Conservation (phyloP, 1,140 invertebrate genomes). For the Rhopalosiphum padi region DNA sequence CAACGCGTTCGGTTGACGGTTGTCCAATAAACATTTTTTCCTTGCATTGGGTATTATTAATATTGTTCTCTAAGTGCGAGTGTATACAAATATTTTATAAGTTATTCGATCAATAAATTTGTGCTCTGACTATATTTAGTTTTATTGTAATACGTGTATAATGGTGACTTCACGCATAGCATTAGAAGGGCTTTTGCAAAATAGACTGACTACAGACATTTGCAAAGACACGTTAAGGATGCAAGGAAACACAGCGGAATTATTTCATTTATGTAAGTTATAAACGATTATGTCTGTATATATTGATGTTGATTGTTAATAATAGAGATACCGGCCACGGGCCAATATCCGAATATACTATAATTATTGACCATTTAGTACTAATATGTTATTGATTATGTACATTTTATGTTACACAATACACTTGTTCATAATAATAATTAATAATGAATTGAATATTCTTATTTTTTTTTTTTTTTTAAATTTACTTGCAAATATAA, state of each 20-base stretch:
- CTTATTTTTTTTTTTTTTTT: background rate
- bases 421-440: background rate
- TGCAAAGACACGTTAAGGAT: slow-evolving; percentile 33
- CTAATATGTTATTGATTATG: background rate
- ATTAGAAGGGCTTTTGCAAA: slow-evolving; percentile 38
- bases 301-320: background rate
- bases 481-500: background rate
- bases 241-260: background rate
- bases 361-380: background rate
- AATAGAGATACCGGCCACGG: background rate
- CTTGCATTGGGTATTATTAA: background rate
- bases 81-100: background rate
- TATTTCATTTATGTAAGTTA: slow-evolving; percentile 49
- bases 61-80: background rate
- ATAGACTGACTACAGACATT: background rate
- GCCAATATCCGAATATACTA: background rate
- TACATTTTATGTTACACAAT: background rate
- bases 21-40: background rate
- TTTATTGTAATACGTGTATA: background rate
- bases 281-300: background rate
- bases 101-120: background rate
- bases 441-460: background rate
- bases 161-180: slow-evolving; percentile 43
- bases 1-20: background rate
- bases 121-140: background rate